These are phyloP conservation scores for Poeciliopsis prolifica DNA, from an alignment of 2,113 vertebrate genomes.

Conservation along the genomic window DNA sequence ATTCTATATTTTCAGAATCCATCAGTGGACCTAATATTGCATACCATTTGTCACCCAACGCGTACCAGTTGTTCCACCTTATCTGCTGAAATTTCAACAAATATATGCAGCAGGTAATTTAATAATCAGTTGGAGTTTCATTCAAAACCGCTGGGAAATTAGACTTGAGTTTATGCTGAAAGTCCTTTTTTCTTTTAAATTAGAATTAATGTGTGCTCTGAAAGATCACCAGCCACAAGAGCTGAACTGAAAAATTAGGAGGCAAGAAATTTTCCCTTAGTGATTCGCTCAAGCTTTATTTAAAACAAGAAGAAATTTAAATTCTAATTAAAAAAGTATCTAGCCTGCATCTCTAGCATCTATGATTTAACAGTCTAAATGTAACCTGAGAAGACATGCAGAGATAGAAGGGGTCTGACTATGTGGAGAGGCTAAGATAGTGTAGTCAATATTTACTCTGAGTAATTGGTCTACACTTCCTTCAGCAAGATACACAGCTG, in stretches of 20 bases:
- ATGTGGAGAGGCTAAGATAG: slow-evolving; percentile 33
- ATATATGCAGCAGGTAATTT: slow-evolving; percentile 25
- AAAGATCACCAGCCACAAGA: slow-evolving; percentile 15
- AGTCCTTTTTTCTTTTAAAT: slow-evolving; percentile 52
- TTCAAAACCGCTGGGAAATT: slow-evolving; percentile 51
- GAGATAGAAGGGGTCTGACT: slow-evolving; percentile 6
- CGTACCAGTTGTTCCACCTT: slow-evolving; percentile 9
- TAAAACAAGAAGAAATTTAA: slow-evolving; percentile 30
- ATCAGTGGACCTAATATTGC: neutral
- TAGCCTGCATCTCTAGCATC: neutral
- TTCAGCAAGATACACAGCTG: slow-evolving; percentile 39
- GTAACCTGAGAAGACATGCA: slow-evolving; percentile 22
- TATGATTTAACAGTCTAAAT: slow-evolving; percentile 40
- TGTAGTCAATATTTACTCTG: slow-evolving; percentile 64
- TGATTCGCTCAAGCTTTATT: slow-evolving; percentile 21
- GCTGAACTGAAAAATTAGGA: slow-evolving; percentile 7
- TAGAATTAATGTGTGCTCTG: slow-evolving; percentile 29
- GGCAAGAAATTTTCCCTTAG: slow-evolving; percentile 8
- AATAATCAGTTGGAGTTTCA: slow-evolving; percentile 11
- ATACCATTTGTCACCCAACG: slow-evolving; percentile 3
- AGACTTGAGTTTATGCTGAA: slow-evolving; percentile 34
- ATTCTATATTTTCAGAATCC: neutral
- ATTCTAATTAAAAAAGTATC: slow-evolving; percentile 39
- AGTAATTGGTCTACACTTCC: slow-evolving; percentile 64
- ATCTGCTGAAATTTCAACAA: slow-evolving; percentile 11